Percentiles rank a stretch among this genome's conserved stretches.
Evolutionary conservation across 2,797 vertebrate species (phyloP).

Genomic region (Sebastes baramenuke): DNA sequence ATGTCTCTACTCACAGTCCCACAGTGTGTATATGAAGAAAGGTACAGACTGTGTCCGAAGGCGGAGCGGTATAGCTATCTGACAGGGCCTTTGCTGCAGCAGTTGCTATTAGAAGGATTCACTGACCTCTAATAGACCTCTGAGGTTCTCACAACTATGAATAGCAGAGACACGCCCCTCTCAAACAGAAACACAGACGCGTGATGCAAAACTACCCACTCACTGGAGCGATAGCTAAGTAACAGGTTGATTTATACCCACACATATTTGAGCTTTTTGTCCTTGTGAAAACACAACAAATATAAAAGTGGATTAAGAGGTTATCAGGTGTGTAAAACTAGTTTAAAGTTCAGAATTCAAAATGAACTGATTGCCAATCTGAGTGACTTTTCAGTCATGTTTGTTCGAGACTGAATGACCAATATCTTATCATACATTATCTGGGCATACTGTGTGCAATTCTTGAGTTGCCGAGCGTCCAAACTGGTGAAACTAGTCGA

Average conservation of each 20-base stretch:
- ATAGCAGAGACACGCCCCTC: constrained; percentile 78
- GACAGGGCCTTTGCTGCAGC: constrained; percentile 38
- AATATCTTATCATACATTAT: constrained; percentile 30
- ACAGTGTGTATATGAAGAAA: constrained; percentile 24
- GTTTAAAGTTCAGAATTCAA: background rate
- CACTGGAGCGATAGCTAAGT: background rate
- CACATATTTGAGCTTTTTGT: background rate
- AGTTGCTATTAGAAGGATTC: constrained; percentile 65
- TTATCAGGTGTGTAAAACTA: background rate
- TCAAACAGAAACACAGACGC: constrained; percentile 68
- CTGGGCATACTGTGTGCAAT: background rate
- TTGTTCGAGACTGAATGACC: background rate
- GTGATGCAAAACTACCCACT: constrained; percentile 27
- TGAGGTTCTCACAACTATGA: constrained; percentile 77
- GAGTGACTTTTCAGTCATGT: constrained; percentile 2
- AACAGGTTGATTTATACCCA: constrained; percentile 9
- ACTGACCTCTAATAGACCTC: constrained; percentile 78
- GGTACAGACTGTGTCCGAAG: constrained; percentile 14
- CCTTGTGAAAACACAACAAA: background rate
- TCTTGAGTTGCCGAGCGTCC: constrained; percentile 9
- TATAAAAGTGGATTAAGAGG: background rate
- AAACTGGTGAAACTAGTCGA: background rate
- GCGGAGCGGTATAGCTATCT: constrained; percentile 29
- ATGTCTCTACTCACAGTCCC: constrained; percentile 64
- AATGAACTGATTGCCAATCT: background rate